A percentile compares a stretch with the other conserved stretches of the same genome.
These are phyloP conservation scores for Leucoptera coffeella DNA, from an alignment of 2,888 invertebrate genomes.

Conservation along the genomic window DNA sequence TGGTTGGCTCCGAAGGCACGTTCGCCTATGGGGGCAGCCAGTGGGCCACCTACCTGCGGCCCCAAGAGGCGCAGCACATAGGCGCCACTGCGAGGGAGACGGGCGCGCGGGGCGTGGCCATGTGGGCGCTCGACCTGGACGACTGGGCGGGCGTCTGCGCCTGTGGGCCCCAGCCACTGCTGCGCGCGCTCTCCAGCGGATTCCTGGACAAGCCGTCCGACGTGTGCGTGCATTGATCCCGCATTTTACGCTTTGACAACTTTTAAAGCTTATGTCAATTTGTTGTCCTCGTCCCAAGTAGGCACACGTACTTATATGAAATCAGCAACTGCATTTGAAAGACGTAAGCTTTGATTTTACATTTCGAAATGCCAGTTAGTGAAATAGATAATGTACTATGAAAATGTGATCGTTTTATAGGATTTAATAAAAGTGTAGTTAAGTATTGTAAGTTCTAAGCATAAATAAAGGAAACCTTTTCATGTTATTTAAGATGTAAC, in stretches of 20 bases:
- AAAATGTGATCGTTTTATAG: too few species aligned
- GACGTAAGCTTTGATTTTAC: too few species aligned
- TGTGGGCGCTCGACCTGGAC: slow-evolving; percentile 76
- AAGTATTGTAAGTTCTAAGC: background rate
- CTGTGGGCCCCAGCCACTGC: slow-evolving; percentile 61
- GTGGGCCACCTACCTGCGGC: slow-evolving; percentile 76
- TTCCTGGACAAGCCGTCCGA: slow-evolving; percentile 16
- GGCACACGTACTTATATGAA: too few species aligned
- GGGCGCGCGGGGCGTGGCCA: slow-evolving; percentile 65
- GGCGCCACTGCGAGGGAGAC: slow-evolving; percentile 51
- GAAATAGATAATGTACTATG: too few species aligned
- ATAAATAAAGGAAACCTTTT: background rate
- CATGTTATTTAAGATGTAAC: too few species aligned
- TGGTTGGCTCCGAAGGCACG: slow-evolving; percentile 62
- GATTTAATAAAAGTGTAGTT: background rate
- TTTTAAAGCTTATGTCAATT: too few species aligned
- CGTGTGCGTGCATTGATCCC: too few species aligned
- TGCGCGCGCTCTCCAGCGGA: slow-evolving; percentile 52
- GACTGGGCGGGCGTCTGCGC: slow-evolving; percentile 66
- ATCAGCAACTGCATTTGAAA: too few species aligned
- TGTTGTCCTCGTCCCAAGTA: too few species aligned
- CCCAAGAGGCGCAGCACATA: slow-evolving; percentile 57
- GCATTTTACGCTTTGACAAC: too few species aligned
- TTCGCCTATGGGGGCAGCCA: slow-evolving; percentile 65
- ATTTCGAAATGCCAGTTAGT: too few species aligned